Percentiles rank a stretch among this genome's conserved stretches.
These are phyloP conservation scores for Caenorhabditis tropicalis DNA, from an alignment of 1,140 invertebrate genomes.

Conservation along the genomic window DNA sequence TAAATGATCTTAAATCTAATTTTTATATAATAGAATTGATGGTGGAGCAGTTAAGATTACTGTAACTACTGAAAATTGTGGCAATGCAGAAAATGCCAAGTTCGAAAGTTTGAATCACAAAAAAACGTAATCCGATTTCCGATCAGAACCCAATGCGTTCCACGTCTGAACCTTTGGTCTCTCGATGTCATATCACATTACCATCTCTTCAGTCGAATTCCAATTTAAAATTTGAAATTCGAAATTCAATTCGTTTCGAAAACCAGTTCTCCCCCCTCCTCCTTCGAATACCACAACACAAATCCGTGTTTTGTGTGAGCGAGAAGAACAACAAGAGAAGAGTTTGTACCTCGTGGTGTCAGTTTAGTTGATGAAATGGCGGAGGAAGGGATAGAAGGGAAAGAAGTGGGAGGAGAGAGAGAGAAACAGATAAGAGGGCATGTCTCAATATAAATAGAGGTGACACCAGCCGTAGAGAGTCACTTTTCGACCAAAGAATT, in stretches of 20 bases:
- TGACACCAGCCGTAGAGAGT: background rate
- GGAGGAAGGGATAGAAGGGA: background rate
- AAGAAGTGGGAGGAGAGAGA: background rate
- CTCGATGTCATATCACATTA: background rate
- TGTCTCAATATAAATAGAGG: background rate
- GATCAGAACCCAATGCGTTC: too few species aligned
- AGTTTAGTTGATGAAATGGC: background rate
- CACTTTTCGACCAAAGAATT: background rate
- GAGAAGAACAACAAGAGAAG: background rate
- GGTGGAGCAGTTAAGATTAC: too few species aligned
- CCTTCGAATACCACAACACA: background rate
- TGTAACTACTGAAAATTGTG: too few species aligned
- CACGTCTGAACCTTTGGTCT: background rate
- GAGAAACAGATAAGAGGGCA: background rate
- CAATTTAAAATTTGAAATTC: background rate
- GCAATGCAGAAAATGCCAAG: too few species aligned
- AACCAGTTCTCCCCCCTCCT: background rate
- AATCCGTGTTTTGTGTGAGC: background rate
- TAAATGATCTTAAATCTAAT: too few species aligned
- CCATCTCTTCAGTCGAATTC: background rate
- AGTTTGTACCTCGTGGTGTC: background rate
- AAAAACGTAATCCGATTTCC: too few species aligned
- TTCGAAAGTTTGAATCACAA: too few species aligned
- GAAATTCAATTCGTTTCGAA: background rate
- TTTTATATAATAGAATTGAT: too few species aligned